Conservation (phyloP, 2,888 invertebrate species). For the Cremastobaeus sp. region DNA sequence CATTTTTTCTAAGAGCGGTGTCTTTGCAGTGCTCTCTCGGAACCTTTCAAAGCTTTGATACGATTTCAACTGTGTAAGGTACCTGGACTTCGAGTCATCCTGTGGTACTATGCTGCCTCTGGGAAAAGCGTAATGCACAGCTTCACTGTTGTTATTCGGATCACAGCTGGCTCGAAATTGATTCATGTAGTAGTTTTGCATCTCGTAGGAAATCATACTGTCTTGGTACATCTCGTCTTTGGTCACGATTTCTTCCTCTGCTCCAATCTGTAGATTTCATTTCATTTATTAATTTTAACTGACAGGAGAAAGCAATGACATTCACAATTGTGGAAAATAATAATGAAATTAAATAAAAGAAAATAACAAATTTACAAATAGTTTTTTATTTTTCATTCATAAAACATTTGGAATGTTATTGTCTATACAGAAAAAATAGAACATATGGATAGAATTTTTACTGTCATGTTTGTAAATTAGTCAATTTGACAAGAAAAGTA, state of each 20-base stretch:
- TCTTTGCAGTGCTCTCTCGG: slow-evolving; percentile 46
- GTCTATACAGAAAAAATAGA: no score
- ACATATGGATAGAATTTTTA: no score
- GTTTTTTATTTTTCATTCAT: no score
- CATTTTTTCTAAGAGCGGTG: slow-evolving; percentile 73
- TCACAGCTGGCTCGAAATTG: slow-evolving; percentile 67
- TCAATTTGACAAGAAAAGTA: no score
- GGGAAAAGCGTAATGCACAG: slow-evolving; percentile 27
- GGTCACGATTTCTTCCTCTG: slow-evolving; percentile 72
- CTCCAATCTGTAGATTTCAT: slow-evolving; percentile 66
- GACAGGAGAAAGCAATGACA: not conserved
- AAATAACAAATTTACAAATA: no score
- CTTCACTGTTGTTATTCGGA: slow-evolving; percentile 64
- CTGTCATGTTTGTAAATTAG: no score
- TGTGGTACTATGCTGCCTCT: not conserved
- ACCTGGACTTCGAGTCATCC: not conserved
- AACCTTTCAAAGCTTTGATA: slow-evolving; percentile 1
- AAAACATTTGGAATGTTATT: no score
- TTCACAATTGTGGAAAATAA: no score
- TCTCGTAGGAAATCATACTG: slow-evolving; percentile 68
- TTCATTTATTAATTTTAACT: not conserved
- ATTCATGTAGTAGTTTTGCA: slow-evolving; percentile 70
- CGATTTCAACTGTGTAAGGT: slow-evolving; percentile 9
- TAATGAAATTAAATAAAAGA: no score
- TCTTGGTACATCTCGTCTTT: slow-evolving; percentile 66